Evolutionary conservation across 2,888 invertebrate genomes (phyloP), one percentile per base, ranked within the genome.

Genomic region (Thalpophila matura): DNA sequence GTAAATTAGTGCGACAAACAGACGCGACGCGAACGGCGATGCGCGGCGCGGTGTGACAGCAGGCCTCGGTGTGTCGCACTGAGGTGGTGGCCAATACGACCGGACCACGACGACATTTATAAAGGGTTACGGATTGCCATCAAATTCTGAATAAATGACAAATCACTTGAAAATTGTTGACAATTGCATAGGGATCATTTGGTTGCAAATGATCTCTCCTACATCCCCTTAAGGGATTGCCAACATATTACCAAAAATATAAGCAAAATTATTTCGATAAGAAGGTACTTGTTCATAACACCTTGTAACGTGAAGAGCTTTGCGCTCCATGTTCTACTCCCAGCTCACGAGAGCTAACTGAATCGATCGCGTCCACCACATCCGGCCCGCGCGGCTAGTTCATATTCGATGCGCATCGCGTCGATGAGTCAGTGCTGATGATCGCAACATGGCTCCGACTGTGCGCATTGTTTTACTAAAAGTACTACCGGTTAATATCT

Each of bases 1-100:
- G 6, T 6, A 6, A 35, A 20, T 26, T 42, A 63, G 27, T 29
- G 53, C 24, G 27, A 42, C 43, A 47, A 66, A 66, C 53, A 60
- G 18, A 20, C 40, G 14, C 14, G 47, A 9, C 33, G n/a, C 24
- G 24, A n/a, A 2, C 10, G 33, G 50, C 12, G 1, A 12, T n/a
- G n/a, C 0, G 33, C 5, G 14, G 20, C 27, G 33, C 12, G n/a
- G n/a, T n/a, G n/a, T n/a, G n/a, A n/a, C n/a, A n/a, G n/a, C n/a
- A n/a, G n/a, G n/a, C n/a, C n/a, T n/a, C n/a, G n/a, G n/a, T n/a
- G n/a, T n/a, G 10, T 24, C 14, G 14, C 10, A 10, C 10, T 1
- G 1, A 14, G 14, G 14, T 5, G 29, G n/a, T n/a, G n/a, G n/a
- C n/a, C n/a, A n/a, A n/a, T n/a, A n/a, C n/a, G n/a, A n/a, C n/a